A percentile compares a stretch with the other conserved stretches of the same genome.
Evolutionary conservation across 2,113 vertebrate species (phyloP).

Genomic region (Ctenomys sociabilis): DNA sequence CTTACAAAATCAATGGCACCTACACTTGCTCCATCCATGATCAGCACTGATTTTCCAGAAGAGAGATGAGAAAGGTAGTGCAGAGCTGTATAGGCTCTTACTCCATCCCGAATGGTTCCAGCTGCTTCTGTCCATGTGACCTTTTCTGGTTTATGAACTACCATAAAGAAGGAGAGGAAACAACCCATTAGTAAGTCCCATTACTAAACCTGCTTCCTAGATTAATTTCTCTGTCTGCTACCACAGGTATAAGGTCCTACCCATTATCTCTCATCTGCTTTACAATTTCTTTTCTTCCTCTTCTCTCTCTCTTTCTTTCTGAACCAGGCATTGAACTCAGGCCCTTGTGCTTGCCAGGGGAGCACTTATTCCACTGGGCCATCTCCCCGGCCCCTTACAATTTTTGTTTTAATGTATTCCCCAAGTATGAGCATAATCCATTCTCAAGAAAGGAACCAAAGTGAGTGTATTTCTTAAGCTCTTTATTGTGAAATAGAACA

Average conservation of each 20-base stretch:
- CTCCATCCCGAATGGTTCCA: conserved; percentile 90
- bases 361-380: no score
- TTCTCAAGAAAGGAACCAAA: not conserved
- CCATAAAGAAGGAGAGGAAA: conserved; percentile 52
- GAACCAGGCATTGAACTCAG: no score
- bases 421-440: not conserved
- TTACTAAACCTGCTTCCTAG: not conserved
- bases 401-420: not conserved
- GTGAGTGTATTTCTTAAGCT: not conserved
- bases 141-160: conserved; percentile 94
- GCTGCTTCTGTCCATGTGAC: conserved; percentile 91
- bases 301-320: no score
- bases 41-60: conserved; percentile 91
- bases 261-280: not conserved
- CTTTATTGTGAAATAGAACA: conserved; percentile 27
- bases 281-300: no score
- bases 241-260: not conserved
- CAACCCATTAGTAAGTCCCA: not conserved
- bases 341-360: no score
- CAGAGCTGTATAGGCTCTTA: conserved; percentile 93
- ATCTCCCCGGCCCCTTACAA: no score
- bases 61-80: conserved; percentile 92
- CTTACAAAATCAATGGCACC: conserved; percentile 78
- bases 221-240: not conserved
- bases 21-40: conserved; percentile 96